A percentile compares a stretch with the other conserved stretches of the same genome.
These are phyloP conservation scores for Hirundichthys speculiger DNA, from an alignment of 2,113 vertebrate species.

Conservation along the genomic window DNA sequence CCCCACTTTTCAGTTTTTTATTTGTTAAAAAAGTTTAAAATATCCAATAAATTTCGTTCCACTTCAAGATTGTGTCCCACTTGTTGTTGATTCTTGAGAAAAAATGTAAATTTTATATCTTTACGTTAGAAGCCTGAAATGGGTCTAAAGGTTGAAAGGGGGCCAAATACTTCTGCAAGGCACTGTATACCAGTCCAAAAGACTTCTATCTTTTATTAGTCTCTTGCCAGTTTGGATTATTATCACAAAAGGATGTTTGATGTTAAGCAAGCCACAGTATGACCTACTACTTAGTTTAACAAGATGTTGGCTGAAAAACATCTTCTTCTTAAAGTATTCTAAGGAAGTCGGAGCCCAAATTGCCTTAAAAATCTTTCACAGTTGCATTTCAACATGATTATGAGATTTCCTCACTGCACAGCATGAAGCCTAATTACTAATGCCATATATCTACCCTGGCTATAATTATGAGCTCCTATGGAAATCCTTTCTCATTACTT, in stretches of 20 bases:
- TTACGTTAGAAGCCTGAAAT: no score
- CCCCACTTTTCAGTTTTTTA: no score
- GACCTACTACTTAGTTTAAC: constrained; percentile 46
- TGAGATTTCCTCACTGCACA: background rate
- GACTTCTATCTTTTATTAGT: constrained; percentile 49
- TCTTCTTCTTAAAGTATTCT: constrained; percentile 21
- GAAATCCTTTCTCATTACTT: constrained; percentile 1
- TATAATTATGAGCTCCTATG: constrained; percentile 9
- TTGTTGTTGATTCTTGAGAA: no score
- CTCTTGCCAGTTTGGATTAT: constrained; percentile 52
- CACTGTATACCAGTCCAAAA: constrained; percentile 15
- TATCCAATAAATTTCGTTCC: no score
- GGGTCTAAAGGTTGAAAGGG: no score
- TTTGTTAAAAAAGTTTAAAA: no score
- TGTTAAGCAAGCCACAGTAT: constrained; percentile 40
- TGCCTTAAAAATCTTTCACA: constrained; percentile 1
- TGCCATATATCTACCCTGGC: constrained; percentile 12
- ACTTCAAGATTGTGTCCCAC: no score
- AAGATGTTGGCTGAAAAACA: constrained; percentile 43
- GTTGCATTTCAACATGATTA: constrained; percentile 19
- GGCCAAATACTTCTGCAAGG: no score
- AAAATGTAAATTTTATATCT: no score
- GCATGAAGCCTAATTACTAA: constrained; percentile 10
- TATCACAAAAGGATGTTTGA: constrained; percentile 57
- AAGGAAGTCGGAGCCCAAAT: constrained; percentile 24